These are phyloP conservation scores for Nasonia oneida DNA, from an alignment of 2,888 invertebrate species.

Conservation along the genomic window DNA sequence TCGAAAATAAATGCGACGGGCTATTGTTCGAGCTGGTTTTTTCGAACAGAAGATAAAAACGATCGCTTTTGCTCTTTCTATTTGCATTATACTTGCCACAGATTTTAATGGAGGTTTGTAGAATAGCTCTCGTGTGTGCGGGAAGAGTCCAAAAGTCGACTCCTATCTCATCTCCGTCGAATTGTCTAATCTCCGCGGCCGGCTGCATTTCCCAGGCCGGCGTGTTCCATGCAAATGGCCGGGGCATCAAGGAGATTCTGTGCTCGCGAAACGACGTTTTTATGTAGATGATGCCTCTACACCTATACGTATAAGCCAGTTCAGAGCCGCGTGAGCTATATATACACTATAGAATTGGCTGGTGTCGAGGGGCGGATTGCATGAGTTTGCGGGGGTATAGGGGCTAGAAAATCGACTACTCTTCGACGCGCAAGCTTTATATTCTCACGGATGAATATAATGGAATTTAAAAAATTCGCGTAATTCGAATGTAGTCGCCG, in stretches of 20 bases:
- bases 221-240: not conserved
- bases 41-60: too few relatives aligned
- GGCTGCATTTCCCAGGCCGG: not conserved
- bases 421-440: too few relatives aligned
- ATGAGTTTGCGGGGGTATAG: not conserved
- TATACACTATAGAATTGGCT: not conserved
- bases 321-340: not conserved
- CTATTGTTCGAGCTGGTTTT: too few relatives aligned
- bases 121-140: not conserved
- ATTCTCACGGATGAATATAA: too few relatives aligned
- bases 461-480: not conserved
- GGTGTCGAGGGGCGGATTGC: conserved; percentile 5
- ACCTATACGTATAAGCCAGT: too few relatives aligned
- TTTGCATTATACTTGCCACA: not conserved
- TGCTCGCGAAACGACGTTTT: conserved; percentile 2
- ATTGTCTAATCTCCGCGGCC: conserved; percentile 4
- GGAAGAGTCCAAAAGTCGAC: not conserved
- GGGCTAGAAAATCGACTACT: not conserved
- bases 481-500: too few relatives aligned
- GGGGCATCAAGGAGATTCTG: not conserved
- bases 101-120: too few relatives aligned
- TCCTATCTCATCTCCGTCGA: not conserved
- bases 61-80: too few relatives aligned
- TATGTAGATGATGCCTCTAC: not conserved
- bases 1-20: not conserved